Evolutionary conservation across 2,797 vertebrate genomes (phyloP).

Genomic region (Pseudocheirus occidentalis): DNA sequence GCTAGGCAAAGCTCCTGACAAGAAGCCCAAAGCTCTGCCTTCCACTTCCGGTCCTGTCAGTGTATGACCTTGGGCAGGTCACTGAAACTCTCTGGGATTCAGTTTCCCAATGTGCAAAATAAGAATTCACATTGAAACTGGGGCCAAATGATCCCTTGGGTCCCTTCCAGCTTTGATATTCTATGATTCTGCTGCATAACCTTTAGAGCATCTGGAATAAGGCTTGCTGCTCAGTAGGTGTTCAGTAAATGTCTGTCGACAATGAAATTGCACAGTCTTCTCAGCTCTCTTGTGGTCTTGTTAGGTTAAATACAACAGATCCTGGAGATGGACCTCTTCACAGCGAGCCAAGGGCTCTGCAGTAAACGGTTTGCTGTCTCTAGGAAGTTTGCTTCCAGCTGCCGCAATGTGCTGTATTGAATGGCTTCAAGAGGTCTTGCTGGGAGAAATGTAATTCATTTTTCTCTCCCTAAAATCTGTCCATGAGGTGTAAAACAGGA

Average conservation of each 20-base stretch:
- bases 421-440: slow-evolving; percentile 20
- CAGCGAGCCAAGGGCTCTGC: slow-evolving; percentile 1
- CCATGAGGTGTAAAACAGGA: neutral
- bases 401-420: neutral
- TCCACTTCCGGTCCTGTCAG: neutral
- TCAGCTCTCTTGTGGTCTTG: too few relatives aligned
- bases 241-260: neutral
- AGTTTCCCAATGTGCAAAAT: neutral
- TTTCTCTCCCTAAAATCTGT: neutral
- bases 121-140: neutral
- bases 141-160: neutral
- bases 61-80: neutral
- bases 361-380: slow-evolving; percentile 13
- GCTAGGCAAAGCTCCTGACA: neutral
- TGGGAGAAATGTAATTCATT: neutral
- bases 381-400: slow-evolving; percentile 10
- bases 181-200: neutral
- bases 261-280: neutral
- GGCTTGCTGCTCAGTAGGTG: neutral
- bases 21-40: neutral
- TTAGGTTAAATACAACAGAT: neutral
- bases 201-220: neutral
- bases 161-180: too few relatives aligned
- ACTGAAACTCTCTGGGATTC: neutral
- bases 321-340: neutral